Evolutionary conservation across 2,113 vertebrate genomes (phyloP), one percentile per base, ranked within the genome.

Genomic region (Triplophysa dalaica): DNA sequence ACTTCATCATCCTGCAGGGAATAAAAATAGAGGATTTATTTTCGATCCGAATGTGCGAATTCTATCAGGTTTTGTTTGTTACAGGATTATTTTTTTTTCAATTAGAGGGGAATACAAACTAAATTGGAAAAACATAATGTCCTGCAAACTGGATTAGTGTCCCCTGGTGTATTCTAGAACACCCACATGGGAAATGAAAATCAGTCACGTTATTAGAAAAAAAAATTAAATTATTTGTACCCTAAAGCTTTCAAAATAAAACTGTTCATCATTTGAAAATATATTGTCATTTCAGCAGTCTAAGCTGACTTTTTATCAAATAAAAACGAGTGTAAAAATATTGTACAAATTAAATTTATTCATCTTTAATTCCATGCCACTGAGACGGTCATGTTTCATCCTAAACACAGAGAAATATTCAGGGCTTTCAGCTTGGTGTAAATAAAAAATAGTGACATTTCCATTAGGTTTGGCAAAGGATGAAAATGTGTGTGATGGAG

Each of bases 401-500:
- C 54, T 45, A 56, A 77, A 70, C 64, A 77, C n/a, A 82, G 24
- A 54, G 74, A 77, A 82, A 80, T 76, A 85, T 82, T 85, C 16
- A 52, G 14, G 61, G 50, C 66, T 83, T 72, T 82, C 50, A 79
- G 17, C 43, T 54, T 52, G 60, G 58, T 80, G 81, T 85, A 80
- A 82, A 82, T 82, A 85, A 81, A 62, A 78, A 73, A 82, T 69
- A 83, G 48, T 33, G 38, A 80, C 77, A 73, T 66, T 80, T 76
- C 68, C 63, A 85, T 80, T 80, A 69, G 54, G 13, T 73, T 80
- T 82, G 73, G 80, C 77, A 85, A 82, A 80, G 41, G 43, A 64
- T 76, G 81, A 72, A 76, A 70, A 64, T 70, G 67, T 38, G 43
- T 60, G 62, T 69, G 73, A 62, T 38, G 54, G 58, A 45, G 48